Evolutionary conservation across 2,797 vertebrate genomes (phyloP), one percentile per base, ranked within the genome.

Genomic region (Macroramphosus scolopax): DNA sequence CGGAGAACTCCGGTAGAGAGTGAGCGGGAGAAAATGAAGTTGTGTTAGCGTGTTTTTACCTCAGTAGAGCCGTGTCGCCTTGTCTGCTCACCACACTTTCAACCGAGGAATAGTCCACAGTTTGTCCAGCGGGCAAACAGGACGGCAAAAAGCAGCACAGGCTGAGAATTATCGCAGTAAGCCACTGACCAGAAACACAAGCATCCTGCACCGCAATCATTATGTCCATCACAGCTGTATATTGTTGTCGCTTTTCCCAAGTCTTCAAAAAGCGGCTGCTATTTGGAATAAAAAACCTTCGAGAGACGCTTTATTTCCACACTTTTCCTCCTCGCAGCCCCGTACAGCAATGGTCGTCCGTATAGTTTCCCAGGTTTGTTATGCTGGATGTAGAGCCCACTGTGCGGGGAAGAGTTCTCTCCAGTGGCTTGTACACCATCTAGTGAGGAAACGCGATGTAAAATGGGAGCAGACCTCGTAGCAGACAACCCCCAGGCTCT

Each of bases 41-140:
- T 76, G 79, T 51, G 66, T 72, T 68, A 17, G 71, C 57, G 38
- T 41, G 57, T 59, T 82, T 63, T 87, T 95, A 98, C 95, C 95
- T 97, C 78, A 98, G 90, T 54, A 97, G 88, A 50, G 94, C 95
- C 79, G 94, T 96, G 87, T 98, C 96, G 82, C 96, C 96, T 84
- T 97, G 96, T 77, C 94, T 91, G 91, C 94, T 95, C 83, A 97
- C 91, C 92, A 97, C 88, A 81, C 86, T 95, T 85, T 95, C 93
- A 63, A 92, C 88, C 86, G 95, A 93, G 32, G 94, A 89, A 84
- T 92, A 96, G 88, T 97, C 95, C 88, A 93, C 91, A 78, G 90
- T 94, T 87, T 93, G 93, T 86, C 92, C 94, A 49, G 90, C 94
- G 78, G 94, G 93, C 84, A 94, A 88, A 85, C 94, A 96, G 76